Conservation (phyloP, 1,140 invertebrate species). For the Dreissena polymorpha region DNA sequence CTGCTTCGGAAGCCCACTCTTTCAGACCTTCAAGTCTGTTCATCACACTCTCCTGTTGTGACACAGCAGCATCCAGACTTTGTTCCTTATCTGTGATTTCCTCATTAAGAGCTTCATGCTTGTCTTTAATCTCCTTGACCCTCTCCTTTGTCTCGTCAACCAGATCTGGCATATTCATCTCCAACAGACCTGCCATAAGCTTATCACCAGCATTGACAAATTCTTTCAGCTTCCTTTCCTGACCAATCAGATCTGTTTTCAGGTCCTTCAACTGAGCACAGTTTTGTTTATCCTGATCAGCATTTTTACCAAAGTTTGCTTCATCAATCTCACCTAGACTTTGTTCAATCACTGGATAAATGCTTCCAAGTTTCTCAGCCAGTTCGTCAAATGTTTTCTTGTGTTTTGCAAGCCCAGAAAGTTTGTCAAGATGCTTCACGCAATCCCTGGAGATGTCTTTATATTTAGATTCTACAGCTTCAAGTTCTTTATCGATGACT, state of each 20-base stretch:
- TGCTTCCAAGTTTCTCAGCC: slow-evolving; percentile 88
- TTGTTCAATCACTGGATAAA: slow-evolving; percentile 91
- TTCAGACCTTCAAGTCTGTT: slow-evolving; percentile 92
- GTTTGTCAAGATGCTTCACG: slow-evolving; percentile 70
- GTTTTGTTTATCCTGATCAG: slow-evolving; percentile 65
- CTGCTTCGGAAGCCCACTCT: slow-evolving; percentile 90
- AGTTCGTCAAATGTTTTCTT: slow-evolving; percentile 73
- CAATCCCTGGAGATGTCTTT: slow-evolving; percentile 72
- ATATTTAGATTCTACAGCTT: slow-evolving; percentile 73
- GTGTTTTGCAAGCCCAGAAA: slow-evolving; percentile 68
- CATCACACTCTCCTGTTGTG: slow-evolving; percentile 95
- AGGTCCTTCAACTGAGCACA: slow-evolving; percentile 64
- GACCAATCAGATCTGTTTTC: slow-evolving; percentile 71
- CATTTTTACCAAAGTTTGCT: slow-evolving; percentile 64
- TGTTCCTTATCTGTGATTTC: slow-evolving; percentile 90
- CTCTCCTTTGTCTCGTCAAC: slow-evolving; percentile 87
- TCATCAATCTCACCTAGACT: slow-evolving; percentile 81
- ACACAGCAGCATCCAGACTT: slow-evolving; percentile 90
- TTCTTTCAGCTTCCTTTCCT: slow-evolving; percentile 71
- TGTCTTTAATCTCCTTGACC: slow-evolving; percentile 90
- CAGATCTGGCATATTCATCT: slow-evolving; percentile 81
- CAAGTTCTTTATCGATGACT: slow-evolving; percentile 74
- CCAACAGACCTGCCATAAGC: slow-evolving; percentile 84
- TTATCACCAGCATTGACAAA: slow-evolving; percentile 68
- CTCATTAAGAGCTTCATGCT: slow-evolving; percentile 88